Evolutionary conservation across 2,797 vertebrate genomes (phyloP).

Genomic region (Micromesistius poutassou): DNA sequence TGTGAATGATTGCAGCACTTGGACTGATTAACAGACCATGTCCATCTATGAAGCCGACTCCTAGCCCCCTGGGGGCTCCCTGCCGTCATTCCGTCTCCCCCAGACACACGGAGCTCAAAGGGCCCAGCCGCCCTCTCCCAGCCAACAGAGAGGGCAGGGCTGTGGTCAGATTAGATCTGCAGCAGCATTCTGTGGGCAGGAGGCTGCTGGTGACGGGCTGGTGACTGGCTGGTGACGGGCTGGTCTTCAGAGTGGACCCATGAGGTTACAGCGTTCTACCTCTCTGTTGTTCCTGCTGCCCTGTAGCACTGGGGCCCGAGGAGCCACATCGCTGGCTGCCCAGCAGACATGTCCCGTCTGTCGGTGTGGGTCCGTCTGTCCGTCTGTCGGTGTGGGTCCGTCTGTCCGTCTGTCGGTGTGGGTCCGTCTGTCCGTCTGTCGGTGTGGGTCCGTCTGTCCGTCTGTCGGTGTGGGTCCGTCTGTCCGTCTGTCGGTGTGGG

Average conservation of each 20-base stretch:
- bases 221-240: not conserved
- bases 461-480: slow-evolving; percentile 9
- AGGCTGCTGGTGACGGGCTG: not conserved
- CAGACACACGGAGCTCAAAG: not conserved
- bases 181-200: not conserved
- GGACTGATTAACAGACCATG: slow-evolving; percentile 6
- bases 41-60: slow-evolving; percentile 41
- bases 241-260: not conserved
- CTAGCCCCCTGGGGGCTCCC: slow-evolving; percentile 18
- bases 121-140: not conserved
- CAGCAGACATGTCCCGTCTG: not conserved
- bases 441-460: not conserved
- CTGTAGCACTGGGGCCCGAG: not conserved
- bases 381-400: slow-evolving; percentile 10
- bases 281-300: not conserved
- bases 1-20: slow-evolving; percentile 32
- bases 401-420: not conserved
- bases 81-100: not conserved
- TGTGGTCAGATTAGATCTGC: not conserved
- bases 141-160: not conserved
- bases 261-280: not conserved
- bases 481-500: not conserved
- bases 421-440: not conserved
- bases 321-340: not conserved
- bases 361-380: too few relatives aligned